Conservation (phyloP, 2,888 invertebrate species). For the Leptopilina myrica region DNA sequence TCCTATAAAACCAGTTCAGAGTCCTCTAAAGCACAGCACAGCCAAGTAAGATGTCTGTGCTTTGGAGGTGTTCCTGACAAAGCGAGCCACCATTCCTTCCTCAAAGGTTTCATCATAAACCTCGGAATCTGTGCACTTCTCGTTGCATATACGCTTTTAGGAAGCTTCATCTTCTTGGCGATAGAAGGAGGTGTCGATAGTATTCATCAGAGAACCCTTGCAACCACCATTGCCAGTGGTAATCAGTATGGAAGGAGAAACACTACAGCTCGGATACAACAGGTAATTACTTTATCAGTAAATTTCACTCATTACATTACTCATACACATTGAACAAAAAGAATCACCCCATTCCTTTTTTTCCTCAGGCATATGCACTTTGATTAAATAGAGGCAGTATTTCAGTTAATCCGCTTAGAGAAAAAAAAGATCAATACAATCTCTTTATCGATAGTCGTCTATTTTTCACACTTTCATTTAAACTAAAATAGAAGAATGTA, state of each 20-base stretch:
- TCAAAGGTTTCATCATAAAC: slow-evolving; percentile 88
- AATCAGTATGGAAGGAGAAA: slow-evolving; percentile 67
- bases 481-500: slow-evolving; percentile 15
- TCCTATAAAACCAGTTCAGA: slow-evolving; percentile 63
- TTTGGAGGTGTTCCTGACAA: slow-evolving; percentile 75
- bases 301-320: too few relatives aligned
- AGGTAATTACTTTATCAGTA: slow-evolving; percentile 64
- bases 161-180: slow-evolving; percentile 90
- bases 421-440: neutral
- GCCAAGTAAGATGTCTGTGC: slow-evolving; percentile 72
- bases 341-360: too few relatives aligned
- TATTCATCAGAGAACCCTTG: slow-evolving; percentile 79
- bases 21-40: slow-evolving; percentile 60
- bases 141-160: slow-evolving; percentile 87
- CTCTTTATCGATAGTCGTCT: neutral
- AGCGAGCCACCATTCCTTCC: slow-evolving; percentile 78
- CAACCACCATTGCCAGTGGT: slow-evolving; percentile 77
- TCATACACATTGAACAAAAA: too few relatives aligned
- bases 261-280: slow-evolving; percentile 72
- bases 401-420: neutral
- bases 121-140: slow-evolving; percentile 89
- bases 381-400: too few relatives aligned
- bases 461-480: slow-evolving; percentile 20
- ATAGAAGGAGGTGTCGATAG: slow-evolving; percentile 85
- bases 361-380: too few relatives aligned